Conservation (phyloP, 2,797 vertebrate species). For the Garrulus glandarius region DNA sequence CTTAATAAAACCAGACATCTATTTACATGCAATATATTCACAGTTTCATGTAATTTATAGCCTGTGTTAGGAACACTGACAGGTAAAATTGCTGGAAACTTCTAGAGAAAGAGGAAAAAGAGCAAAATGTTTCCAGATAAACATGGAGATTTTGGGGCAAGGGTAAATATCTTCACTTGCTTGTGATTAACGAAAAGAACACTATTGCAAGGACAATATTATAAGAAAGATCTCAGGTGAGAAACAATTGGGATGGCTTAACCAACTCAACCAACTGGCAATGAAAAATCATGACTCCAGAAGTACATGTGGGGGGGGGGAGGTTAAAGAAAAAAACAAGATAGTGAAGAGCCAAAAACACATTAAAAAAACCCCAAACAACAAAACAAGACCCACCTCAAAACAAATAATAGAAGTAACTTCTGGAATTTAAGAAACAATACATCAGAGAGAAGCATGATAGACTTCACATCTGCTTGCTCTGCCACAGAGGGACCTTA, state of each 20-base stretch:
- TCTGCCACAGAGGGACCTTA: neutral
- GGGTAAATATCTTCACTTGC: neutral
- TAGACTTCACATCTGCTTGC: neutral
- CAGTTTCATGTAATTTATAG: neutral
- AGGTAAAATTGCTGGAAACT: neutral
- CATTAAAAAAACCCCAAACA: neutral
- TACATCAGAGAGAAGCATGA: neutral
- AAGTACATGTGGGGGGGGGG: accelerated
- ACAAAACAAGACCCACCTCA: neutral
- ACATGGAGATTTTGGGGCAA: neutral
- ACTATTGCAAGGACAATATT: neutral
- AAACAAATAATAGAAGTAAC: neutral
- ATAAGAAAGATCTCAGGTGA: neutral
- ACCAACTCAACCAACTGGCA: neutral
- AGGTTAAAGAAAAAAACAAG: neutral
- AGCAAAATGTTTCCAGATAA: neutral
- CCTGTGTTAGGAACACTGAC: neutral
- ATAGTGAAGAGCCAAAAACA: neutral
- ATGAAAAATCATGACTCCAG: neutral
- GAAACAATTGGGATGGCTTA: neutral
- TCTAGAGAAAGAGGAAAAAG: neutral
- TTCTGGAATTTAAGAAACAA: neutral
- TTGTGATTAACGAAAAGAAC: neutral
- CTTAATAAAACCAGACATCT: neutral
- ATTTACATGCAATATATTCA: neutral